Base-by-base conservation (phyloP, 1,140 invertebrate species). In the Drosophila parabipectinata region DNA sequence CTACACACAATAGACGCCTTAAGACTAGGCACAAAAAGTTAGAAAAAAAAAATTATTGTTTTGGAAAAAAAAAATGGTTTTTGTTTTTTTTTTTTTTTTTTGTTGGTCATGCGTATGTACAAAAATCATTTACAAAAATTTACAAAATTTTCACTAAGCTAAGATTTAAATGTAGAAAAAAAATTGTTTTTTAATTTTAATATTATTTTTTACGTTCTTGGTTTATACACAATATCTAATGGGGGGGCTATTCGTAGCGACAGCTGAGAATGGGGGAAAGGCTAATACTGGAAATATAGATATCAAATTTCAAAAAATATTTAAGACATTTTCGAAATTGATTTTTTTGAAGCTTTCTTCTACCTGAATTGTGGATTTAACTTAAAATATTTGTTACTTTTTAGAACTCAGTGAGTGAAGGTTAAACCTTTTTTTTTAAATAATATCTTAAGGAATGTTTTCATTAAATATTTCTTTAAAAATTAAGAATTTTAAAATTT, bases 41-140 rank as follows among this genome's bases (percentile, higher is more conserved):
- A 26, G 41, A 58, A 75, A 48, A 58, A 75, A 47, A 63, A 47
- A 47, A 67, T 4, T 14, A 32, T 39, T 51, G 39, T 67, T 58
- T 61, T 18, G 52, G 32, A 57, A 34, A 57, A 53, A 53, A 72
- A 64, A 78, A 58, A 72, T 55, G 1, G 41, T 21, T 32, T 62
- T 67, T 45, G 24, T 30, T 62, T 26, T 69, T 60, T n/a, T n/a
- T 18, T 18, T 18, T 18, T 18, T 32, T 45, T 64, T 32, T 69
- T 60, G 34, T 55, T 52, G 47, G 50, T 77, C 55, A 67, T 72
- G 51, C 63, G 50, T 84, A 85, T 85, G 45, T 85, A 85, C 81
- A 85, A 87, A 85, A 85, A 76, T 68, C 63, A 85, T 85, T 85
- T 85, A 85, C 81, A 85, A 85, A 87, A 85, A 85, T 85, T 54